Evolutionary conservation across 1,140 invertebrate species (phyloP), one percentile per base, ranked within the genome.

Genomic region (Colletes latitarsis): DNA sequence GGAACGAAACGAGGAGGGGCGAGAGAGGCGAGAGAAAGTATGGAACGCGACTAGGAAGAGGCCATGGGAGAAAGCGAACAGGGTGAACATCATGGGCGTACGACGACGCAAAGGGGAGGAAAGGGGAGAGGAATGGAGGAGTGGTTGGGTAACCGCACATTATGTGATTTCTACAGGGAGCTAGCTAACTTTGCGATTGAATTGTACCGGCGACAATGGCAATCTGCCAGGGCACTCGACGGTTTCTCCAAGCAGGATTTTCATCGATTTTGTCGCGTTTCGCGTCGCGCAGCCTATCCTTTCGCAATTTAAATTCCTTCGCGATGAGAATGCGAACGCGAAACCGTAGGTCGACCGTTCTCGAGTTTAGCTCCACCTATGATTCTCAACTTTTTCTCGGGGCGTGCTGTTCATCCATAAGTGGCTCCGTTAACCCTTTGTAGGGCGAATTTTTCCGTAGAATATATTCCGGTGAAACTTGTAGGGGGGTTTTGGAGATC

Each of bases 161-260:
- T 93, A 93, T 92, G 91, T 93, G 92, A 93, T 93, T 93, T 93
- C 92, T 93, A 90, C 90, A 91, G 92, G 91, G 92, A 92, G 90
- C 86, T 83, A 90, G 91, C 89, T 92, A 92, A 92, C 91, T 92
- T 93, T 80, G 88, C 91, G 89, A 93, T 93, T 93, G 92, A 92
- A 93, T 92, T 92, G 91, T 92, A 88, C 88, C 79, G 89, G 90
- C 90, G 90, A 92, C 90, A 92, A 93, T 93, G 90, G 92, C 92
- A 92, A 92, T 92, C 88, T 91, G 91, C 91, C 91, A 92, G 82
- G 67, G 68, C 76, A 82, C 81, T 82, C 78, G 77, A 77, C 81
- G 82, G 77, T 83, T 88, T 88, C 87, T 82, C 75, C 80, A 77
- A 82, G 60, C 81, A 69, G 83, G 81, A 88, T 88, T 88, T 88